Base-by-base conservation (phyloP, 1,140 invertebrate species). In the Sarcophaga bullata region DNA sequence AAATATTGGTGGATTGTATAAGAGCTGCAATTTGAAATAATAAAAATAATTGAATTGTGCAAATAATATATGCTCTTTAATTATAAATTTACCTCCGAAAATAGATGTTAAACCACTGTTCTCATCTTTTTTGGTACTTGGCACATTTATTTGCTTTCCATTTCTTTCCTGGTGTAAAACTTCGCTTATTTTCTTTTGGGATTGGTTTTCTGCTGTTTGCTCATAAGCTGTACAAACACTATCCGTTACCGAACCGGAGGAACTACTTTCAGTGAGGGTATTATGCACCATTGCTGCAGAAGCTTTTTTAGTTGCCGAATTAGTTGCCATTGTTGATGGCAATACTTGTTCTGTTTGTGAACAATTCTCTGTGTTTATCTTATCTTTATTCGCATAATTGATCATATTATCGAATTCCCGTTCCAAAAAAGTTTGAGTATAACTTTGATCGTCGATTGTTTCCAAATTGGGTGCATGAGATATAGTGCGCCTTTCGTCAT, bases 191-290 rank as follows among this genome's bases (percentile, higher is more conserved):
- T 9, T 19, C 8, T 50, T 62, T 37, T 84, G 82, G 5, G 82
- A 52, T 15, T 72, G 47, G 25, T 83, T 75, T 83, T 83, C 86
- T 78, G 82, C 62, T 85, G 86, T 85, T 50, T 90, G 92, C 87
- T 93, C 93, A 85, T 93, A 93, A 46, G 92, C 89, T 7, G 93
- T 93, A 83, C 93, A 93, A 73, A 93, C 90, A 86, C 93, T 93
- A 83, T 93, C 93, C 73, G 92, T 93, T 80, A 93, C 90, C 8
- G 93, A 93, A 52, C 92, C 93, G 81, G 93, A 93, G 62, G 93
- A 93, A 85, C 92, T 93, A 87, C 93, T 93, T 87, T 93, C 93
- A 8, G 92, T 93, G 48, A 93, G 87, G 9, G 83, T 76, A 17
- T 84, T 13, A 52, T 84, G 81, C 8, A 52, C 62, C 6, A 78